Evolutionary conservation across 1,140 invertebrate species (phyloP).

Genomic region (Drosophila suzukii): DNA sequence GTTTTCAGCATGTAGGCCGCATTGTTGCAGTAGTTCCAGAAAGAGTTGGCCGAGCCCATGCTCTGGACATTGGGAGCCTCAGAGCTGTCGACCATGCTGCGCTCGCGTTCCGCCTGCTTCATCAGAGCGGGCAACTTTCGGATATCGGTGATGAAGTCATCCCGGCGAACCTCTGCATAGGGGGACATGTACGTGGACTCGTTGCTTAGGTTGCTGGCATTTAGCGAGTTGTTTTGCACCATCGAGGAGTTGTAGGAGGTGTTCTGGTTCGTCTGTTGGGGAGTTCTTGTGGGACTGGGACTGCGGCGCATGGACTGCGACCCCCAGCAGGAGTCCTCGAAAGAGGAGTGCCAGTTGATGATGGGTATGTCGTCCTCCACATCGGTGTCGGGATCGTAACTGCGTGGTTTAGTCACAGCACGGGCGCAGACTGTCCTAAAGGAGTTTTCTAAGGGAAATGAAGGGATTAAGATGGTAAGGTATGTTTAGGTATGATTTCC

Average conservation of each 20-base stretch:
- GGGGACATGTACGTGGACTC: slow-evolving; percentile 71
- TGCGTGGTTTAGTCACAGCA: slow-evolving; percentile 17
- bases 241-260: slow-evolving; percentile 54
- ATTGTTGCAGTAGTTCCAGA: slow-evolving; percentile 83
- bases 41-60: slow-evolving; percentile 65
- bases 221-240: slow-evolving; percentile 55
- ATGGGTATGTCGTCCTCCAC: slow-evolving; percentile 53
- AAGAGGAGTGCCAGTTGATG: slow-evolving; percentile 82
- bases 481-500: background rate
- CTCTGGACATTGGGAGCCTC: slow-evolving; percentile 49
- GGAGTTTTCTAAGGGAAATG: slow-evolving; percentile 47
- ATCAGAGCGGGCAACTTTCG: slow-evolving; percentile 84
- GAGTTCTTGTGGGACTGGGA: slow-evolving; percentile 50
- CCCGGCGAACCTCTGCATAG: slow-evolving; percentile 67
- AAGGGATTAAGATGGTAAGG: background rate
- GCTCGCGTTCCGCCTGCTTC: slow-evolving; percentile 65
- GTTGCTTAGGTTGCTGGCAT: slow-evolving; percentile 71
- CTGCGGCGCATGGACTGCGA: slow-evolving; percentile 61
- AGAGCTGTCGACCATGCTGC: slow-evolving; percentile 48
- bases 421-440: slow-evolving; percentile 27
- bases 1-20: slow-evolving; percentile 77
- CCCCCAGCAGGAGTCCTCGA: slow-evolving; percentile 71
- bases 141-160: slow-evolving; percentile 85
- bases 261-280: slow-evolving; percentile 44
- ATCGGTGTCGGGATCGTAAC: slow-evolving; percentile 26